Base-by-base conservation (phyloP, 2,888 invertebrate genomes). In the Hydroisotoma schaefferi region DNA sequence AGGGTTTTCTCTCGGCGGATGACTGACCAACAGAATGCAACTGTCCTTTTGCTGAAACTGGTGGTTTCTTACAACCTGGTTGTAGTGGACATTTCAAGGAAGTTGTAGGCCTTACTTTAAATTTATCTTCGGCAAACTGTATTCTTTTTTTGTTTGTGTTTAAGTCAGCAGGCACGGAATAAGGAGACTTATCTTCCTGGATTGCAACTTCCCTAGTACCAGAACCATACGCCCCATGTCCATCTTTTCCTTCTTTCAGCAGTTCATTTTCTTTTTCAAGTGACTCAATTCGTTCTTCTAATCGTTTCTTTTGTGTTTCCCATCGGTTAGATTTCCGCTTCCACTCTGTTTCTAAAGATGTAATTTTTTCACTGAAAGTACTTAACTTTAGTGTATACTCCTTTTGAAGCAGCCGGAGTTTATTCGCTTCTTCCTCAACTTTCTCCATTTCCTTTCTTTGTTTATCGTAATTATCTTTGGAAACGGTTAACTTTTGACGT, bases 101-200 rank as follows among this genome's bases (percentile, higher is more conserved):
- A n/a, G n/a, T n/a, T n/a, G n/a, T n/a, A n/a, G n/a, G n/a, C n/a
- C n/a, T n/a, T n/a, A n/a, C n/a, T n/a, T n/a, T n/a, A n/a, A n/a
- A n/a, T n/a, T 25, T 48, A 5, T 48, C 48, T 12, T 12, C 48
- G 15, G 48, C 26, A 27, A 48, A 48, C 10, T 48, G 48, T 8
- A 48, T 48, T 48, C 18, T 48, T 20, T 48, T 48, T 6, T 48
- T 26, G 15, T 8, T 46, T 4, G 12, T 23, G 15, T 20, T 46
- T 8, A n/a, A n/a, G n/a, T n/a, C n/a, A n/a, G n/a, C n/a, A n/a
- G n/a, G n/a, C n/a, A n/a, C n/a, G n/a, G n/a, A n/a, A n/a, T n/a
- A n/a, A n/a, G 5, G n/a, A 10, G 40, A 20, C n/a, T 8, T 15
- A 8, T 40, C 8, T 15, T 15, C 15, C 5, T 40, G 40, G 5